Evolutionary conservation across 2,113 vertebrate genomes (phyloP).

Genomic region (Maccullochella peelii): DNA sequence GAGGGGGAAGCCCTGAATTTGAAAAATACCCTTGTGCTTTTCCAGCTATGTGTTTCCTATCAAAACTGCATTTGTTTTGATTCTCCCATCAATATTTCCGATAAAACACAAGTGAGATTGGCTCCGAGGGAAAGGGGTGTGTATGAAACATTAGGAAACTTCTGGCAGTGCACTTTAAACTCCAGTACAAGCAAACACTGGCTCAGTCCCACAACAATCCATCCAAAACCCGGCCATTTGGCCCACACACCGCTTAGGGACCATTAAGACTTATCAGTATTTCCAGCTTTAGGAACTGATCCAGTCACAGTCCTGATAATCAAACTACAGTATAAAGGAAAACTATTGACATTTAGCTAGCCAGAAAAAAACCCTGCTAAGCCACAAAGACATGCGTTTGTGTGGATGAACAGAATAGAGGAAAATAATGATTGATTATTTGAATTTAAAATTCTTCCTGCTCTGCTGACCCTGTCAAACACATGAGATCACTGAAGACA

Average conservation of each 20-base stretch:
- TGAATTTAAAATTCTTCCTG: not conserved
- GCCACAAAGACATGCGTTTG: constrained; percentile 31
- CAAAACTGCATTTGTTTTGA: constrained; percentile 72
- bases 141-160: constrained; percentile 68
- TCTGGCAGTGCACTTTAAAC: constrained; percentile 51
- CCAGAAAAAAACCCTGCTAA: constrained; percentile 26
- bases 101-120: constrained; percentile 59
- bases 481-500: constrained; percentile 14
- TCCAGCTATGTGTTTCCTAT: constrained; percentile 73
- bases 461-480: constrained; percentile 21
- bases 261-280: constrained; percentile 67
- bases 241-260: constrained; percentile 46
- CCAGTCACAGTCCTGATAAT: constrained; percentile 47
- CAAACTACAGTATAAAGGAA: constrained; percentile 51
- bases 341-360: constrained; percentile 27
- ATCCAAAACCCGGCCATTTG: constrained; percentile 46
- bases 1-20: constrained; percentile 75
- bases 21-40: constrained; percentile 68
- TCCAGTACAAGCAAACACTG: constrained; percentile 70
- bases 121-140: constrained; percentile 13
- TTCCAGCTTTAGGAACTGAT: constrained; percentile 66
- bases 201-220: constrained; percentile 37
- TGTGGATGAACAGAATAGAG: not conserved
- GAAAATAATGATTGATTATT: constrained; percentile 24
- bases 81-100: constrained; percentile 69